Evolutionary conservation across 2,797 vertebrate genomes (phyloP).

Genomic region (Choloepus didactylus): DNA sequence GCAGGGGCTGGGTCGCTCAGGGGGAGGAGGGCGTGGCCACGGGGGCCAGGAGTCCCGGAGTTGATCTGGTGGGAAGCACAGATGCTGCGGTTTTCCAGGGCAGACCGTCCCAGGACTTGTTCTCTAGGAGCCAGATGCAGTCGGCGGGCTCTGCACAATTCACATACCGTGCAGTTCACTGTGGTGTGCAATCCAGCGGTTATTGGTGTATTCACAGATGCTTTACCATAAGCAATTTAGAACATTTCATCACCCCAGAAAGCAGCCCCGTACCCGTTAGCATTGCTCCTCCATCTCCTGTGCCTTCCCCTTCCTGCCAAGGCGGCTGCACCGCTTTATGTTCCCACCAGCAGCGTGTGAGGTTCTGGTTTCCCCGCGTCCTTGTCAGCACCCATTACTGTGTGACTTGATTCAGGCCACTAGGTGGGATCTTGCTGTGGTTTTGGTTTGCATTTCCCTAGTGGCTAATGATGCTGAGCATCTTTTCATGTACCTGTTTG

Average conservation of each 20-base stretch:
- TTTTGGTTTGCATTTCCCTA: accelerated
- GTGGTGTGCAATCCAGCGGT: accelerated
- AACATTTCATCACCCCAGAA: neutral
- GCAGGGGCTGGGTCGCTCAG: accelerated
- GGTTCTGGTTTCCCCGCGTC: accelerated
- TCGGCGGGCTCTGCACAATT: accelerated
- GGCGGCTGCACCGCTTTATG: accelerated
- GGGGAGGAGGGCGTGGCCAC: accelerated
- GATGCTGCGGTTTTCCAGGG: accelerated
- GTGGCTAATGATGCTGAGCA: accelerated
- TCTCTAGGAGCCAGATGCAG: no score
- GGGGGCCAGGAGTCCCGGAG: accelerated
- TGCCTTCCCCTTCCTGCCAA: neutral
- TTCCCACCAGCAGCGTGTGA: accelerated
- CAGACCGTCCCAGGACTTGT: neutral
- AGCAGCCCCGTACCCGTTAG: no score
- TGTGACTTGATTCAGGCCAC: no score
- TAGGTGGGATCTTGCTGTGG: accelerated
- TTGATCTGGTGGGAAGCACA: neutral
- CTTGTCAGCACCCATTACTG: accelerated
- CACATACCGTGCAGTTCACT: accelerated
- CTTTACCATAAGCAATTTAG: accelerated
- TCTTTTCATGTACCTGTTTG: neutral
- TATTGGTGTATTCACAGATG: accelerated
- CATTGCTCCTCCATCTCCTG: no score